A percentile compares a stretch with the other conserved stretches of the same genome.
These are phyloP conservation scores for Amphiprion ocellaris DNA, from an alignment of 2,113 vertebrate species.

Conservation along the genomic window DNA sequence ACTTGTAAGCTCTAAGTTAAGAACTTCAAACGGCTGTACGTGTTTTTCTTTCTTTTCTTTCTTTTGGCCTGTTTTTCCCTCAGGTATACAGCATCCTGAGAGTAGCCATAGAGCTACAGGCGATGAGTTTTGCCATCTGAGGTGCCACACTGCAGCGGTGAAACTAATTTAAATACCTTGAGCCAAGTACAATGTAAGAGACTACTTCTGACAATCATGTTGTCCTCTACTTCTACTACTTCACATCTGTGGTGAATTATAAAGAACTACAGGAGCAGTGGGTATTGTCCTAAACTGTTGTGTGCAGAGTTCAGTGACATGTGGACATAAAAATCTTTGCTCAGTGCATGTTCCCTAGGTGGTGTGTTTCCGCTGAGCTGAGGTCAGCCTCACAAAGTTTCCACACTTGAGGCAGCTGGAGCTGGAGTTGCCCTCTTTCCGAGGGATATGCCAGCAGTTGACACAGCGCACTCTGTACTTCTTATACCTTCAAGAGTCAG, in stretches of 20 bases:
- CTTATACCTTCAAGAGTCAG: conserved; percentile 87
- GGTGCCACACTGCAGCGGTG: not conserved
- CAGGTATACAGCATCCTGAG: not conserved
- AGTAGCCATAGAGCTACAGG: too few species aligned
- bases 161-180: conserved; percentile 15
- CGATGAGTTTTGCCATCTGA: not conserved
- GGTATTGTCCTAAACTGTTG: conserved; percentile 5
- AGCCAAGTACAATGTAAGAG: conserved; percentile 22
- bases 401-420: conserved; percentile 88
- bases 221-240: not conserved
- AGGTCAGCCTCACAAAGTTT: conserved; percentile 69
- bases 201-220: not conserved
- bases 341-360: conserved; percentile 47
- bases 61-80: not conserved
- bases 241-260: conserved; percentile 15
- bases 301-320: conserved; percentile 13
- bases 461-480: conserved; percentile 90
- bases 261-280: not conserved
- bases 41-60: not conserved
- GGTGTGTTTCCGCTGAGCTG: conserved; percentile 73
- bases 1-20: not conserved
- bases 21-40: not conserved
- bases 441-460: conserved; percentile 91
- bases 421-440: conserved; percentile 87
- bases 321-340: conserved; percentile 35